These are phyloP conservation scores for Drosophila paulistorum DNA, from an alignment of 1,140 invertebrate species.

Conservation along the genomic window DNA sequence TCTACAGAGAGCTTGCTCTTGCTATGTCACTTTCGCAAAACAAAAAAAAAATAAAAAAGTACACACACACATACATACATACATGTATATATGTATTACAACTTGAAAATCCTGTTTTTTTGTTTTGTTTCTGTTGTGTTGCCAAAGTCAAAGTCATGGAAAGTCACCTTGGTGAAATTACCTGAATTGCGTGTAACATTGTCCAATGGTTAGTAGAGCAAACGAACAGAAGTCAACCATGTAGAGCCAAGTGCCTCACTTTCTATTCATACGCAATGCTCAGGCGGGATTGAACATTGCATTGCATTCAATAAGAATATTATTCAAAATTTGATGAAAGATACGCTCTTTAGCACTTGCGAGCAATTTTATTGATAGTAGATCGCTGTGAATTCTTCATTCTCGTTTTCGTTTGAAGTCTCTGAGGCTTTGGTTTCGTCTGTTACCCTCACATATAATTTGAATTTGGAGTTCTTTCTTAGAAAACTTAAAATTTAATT, in stretches of 20 bases:
- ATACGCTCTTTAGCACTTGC: no score
- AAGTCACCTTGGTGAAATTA: conserved; percentile 40
- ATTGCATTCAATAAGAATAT: no score
- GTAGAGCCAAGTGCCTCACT: conserved; percentile 37
- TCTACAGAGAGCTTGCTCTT: neutral
- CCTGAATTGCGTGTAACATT: conserved; percentile 23
- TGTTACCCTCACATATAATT: no score
- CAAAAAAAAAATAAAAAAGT: neutral
- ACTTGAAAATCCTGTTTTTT: conserved; percentile 59
- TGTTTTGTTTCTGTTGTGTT: conserved; percentile 32
- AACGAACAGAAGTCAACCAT: conserved; percentile 12
- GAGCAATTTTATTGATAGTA: no score
- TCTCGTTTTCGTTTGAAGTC: no score
- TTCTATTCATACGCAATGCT: conserved; percentile 28
- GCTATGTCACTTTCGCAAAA: conserved; percentile 4
- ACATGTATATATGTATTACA: conserved; percentile 5
- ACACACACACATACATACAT: neutral
- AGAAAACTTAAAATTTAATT: no score
- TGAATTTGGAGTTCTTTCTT: no score
- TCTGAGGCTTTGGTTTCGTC: no score
- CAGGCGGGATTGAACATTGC: neutral
- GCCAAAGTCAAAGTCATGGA: conserved; percentile 57
- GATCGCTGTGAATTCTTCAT: no score
- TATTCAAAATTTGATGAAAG: no score
- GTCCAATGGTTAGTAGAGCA: conserved; percentile 19